Evolutionary conservation across 2,797 vertebrate species (phyloP).

Genomic region (Phylloscopus collybita): DNA sequence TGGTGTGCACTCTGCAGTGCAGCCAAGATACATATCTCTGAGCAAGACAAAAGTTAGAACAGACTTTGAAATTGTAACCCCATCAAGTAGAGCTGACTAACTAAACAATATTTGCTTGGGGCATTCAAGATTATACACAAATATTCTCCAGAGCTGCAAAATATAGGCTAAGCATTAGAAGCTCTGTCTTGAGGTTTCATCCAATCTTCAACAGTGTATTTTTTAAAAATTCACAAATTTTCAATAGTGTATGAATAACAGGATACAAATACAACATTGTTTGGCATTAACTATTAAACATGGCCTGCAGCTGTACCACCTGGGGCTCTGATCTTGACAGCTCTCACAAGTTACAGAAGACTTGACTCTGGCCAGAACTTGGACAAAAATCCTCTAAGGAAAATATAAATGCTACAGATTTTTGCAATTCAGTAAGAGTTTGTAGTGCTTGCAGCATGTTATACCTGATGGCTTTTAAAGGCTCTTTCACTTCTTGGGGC

Average conservation of each 20-base stretch:
- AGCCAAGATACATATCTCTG: not conserved
- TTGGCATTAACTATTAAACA: conserved; percentile 69
- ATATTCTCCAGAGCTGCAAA: not conserved
- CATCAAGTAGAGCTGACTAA: not conserved
- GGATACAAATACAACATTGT: conserved; percentile 58
- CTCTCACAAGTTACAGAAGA: conserved; percentile 32
- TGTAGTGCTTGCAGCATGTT: not conserved
- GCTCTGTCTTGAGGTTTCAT: not conserved
- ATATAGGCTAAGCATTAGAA: not conserved
- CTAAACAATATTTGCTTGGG: not conserved
- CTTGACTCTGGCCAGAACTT: conserved; percentile 1
- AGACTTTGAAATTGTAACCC: not conserved
- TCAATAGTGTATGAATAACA: not conserved
- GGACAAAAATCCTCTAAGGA: conserved; percentile 19
- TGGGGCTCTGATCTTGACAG: conserved; percentile 53
- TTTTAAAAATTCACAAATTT: not conserved
- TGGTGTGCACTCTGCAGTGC: not conserved
- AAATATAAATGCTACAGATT: not conserved
- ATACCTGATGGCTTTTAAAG: not conserved
- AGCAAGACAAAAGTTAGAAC: not conserved
- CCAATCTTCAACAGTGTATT: not conserved
- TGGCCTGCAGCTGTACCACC: conserved; percentile 57
- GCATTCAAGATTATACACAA: not conserved
- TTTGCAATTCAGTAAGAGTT: conserved; percentile 5
- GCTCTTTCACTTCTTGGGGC: not conserved